Percentiles rank a stretch among this genome's conserved stretches.
These are phyloP conservation scores for Molossus molossus DNA, from an alignment of 2,797 vertebrate genomes.

Conservation along the genomic window DNA sequence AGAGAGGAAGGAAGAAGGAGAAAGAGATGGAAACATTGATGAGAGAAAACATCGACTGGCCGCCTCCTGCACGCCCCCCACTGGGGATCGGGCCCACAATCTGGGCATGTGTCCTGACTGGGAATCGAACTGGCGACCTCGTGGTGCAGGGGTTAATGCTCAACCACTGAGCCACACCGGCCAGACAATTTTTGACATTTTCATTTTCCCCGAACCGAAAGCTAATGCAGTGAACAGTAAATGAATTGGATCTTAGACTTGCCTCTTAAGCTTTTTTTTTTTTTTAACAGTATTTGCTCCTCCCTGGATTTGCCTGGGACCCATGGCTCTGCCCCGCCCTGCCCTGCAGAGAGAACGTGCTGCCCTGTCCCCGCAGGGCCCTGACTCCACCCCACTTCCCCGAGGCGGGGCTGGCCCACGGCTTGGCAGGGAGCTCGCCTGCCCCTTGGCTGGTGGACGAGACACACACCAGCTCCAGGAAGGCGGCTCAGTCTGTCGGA, in stretches of 20 bases:
- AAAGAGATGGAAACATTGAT: no score
- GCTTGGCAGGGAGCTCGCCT: conserved; percentile 80
- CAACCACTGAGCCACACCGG: no score
- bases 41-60: no score
- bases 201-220: neutral
- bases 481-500: conserved; percentile 90
- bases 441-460: conserved; percentile 89
- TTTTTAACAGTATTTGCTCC: neutral
- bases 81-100: no score
- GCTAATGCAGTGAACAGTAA: no score
- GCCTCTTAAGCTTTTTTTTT: neutral
- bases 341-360: fast-evolving
- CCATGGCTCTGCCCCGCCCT: neutral
- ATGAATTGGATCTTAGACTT: no score
- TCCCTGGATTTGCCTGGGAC: neutral
- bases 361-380: neutral
- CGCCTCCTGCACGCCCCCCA: no score
- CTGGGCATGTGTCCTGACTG: no score
- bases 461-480: conserved; percentile 89
- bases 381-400: no score
- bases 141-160: no score
- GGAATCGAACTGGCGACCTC: no score
- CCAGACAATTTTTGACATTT: neutral
- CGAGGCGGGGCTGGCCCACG: conserved; percentile 66
- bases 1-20: no score